A percentile compares a stretch with the other conserved stretches of the same genome.
These are phyloP conservation scores for Macrophya annulata DNA, from an alignment of 2,888 invertebrate species.

Conservation along the genomic window DNA sequence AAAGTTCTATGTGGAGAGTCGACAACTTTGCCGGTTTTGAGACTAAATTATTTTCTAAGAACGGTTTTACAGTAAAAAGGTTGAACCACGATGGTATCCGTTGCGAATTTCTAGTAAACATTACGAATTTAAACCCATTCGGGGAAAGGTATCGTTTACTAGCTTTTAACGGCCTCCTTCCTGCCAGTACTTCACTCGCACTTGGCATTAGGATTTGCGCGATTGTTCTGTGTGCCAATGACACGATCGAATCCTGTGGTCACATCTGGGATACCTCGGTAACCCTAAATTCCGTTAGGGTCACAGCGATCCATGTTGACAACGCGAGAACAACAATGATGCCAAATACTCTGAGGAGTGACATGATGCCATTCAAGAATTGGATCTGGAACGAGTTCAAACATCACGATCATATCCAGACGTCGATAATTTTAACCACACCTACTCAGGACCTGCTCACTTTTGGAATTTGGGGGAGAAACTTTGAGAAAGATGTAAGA, in stretches of 20 bases:
- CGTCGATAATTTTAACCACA: slow-evolving; percentile 62
- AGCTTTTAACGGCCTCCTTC: slow-evolving; percentile 70
- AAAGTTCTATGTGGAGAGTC: not conserved
- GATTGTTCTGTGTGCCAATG: slow-evolving; percentile 72
- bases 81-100: slow-evolving; percentile 68
- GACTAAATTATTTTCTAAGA: not conserved
- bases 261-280: slow-evolving; percentile 58
- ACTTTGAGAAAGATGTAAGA: slow-evolving; percentile 57
- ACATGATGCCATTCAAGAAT: slow-evolving; percentile 64
- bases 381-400: slow-evolving; percentile 62
- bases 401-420: slow-evolving; percentile 56
- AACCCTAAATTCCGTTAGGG: slow-evolving; percentile 63
- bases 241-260: slow-evolving; percentile 70
- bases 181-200: slow-evolving; percentile 55
- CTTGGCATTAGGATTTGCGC: slow-evolving; percentile 71
- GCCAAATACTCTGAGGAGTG: slow-evolving; percentile 61
- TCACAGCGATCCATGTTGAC: slow-evolving; percentile 65
- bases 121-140: slow-evolving; percentile 58
- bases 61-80: slow-evolving; percentile 10
- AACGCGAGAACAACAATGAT: slow-evolving; percentile 62
- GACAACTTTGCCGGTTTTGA: not conserved
- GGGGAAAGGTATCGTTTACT: slow-evolving; percentile 71
- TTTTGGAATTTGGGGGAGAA: slow-evolving; percentile 69
- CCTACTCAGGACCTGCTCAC: slow-evolving; percentile 66
- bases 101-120: slow-evolving; percentile 67